Conservation (phyloP, 2,797 vertebrate species). For the Girardinus metallicus region DNA sequence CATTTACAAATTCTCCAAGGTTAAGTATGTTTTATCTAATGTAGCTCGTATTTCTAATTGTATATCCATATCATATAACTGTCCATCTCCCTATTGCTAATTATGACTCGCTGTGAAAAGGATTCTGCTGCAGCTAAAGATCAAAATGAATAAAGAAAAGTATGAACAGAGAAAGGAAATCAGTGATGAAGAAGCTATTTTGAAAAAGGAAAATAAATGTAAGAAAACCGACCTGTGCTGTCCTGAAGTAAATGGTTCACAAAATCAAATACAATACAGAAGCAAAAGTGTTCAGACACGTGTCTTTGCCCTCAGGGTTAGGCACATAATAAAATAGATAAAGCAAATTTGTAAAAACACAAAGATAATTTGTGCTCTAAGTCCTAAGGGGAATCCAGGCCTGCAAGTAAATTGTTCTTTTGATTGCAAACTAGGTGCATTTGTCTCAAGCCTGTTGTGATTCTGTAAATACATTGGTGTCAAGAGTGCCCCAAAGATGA, state of each 20-base stretch:
- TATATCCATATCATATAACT: slow-evolving; percentile 5
- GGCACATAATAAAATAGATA: background rate
- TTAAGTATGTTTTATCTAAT: background rate
- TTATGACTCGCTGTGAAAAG: slow-evolving; percentile 30
- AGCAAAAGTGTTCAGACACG: slow-evolving; percentile 25
- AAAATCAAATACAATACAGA: slow-evolving; percentile 23
- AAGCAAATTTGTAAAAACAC: background rate
- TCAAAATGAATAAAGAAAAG: slow-evolving; percentile 20
- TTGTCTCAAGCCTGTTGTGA: slow-evolving; percentile 27
- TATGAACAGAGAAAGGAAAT: slow-evolving; percentile 4
- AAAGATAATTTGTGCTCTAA: background rate
- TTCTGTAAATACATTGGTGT: slow-evolving; percentile 10
- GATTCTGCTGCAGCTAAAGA: slow-evolving; percentile 53
- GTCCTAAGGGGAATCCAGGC: slow-evolving; percentile 7
- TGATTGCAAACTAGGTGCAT: slow-evolving; percentile 34
- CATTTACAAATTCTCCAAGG: background rate
- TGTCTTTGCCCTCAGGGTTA: slow-evolving; percentile 27
- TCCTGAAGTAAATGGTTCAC: slow-evolving; percentile 15
- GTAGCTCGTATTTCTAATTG: background rate
- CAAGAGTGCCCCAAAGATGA: background rate
- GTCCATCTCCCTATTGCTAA: slow-evolving; percentile 36
- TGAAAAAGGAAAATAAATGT: slow-evolving; percentile 17
- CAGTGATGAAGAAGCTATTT: slow-evolving; percentile 21
- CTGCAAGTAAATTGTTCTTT: slow-evolving; percentile 19
- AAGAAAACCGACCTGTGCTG: slow-evolving; percentile 23